Conservation (phyloP, 2,888 invertebrate species). For the Mesochorus sp. region DNA sequence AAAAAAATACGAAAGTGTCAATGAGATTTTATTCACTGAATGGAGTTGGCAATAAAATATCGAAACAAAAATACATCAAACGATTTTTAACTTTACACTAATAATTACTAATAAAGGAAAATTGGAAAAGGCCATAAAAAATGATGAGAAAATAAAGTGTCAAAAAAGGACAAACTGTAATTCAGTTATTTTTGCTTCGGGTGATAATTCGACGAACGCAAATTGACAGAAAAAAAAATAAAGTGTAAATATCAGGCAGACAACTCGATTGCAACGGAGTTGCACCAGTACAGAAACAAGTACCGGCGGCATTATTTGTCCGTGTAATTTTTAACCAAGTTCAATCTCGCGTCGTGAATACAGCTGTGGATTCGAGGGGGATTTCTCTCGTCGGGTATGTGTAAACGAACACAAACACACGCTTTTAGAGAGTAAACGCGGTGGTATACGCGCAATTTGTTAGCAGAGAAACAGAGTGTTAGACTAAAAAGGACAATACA, state of each 20-base stretch:
- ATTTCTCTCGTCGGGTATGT: constrained; percentile 4
- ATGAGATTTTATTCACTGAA: too few relatives aligned
- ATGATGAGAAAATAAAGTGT: too few relatives aligned
- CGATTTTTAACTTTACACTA: too few relatives aligned
- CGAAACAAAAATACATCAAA: too few relatives aligned
- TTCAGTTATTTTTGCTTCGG: too few relatives aligned
- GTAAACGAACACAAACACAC: constrained; percentile 1
- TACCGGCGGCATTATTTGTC: not conserved
- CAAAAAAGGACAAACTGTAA: too few relatives aligned
- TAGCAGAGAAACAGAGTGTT: not conserved
- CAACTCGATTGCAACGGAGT: constrained; percentile 12
- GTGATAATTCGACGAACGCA: too few relatives aligned
- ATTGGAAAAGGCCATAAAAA: too few relatives aligned
- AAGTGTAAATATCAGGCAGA: not conserved
- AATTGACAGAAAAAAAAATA: constrained; percentile 18
- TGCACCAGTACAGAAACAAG: constrained; percentile 1
- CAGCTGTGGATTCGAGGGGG: constrained; percentile 21
- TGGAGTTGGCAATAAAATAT: too few relatives aligned
- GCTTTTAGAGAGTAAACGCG: constrained; percentile 15
- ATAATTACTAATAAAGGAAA: too few relatives aligned
- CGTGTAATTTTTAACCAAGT: constrained; percentile 41
- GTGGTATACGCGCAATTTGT: constrained; percentile 6
- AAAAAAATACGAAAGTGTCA: too few relatives aligned
- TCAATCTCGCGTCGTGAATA: not conserved
- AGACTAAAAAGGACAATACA: not conserved